These are phyloP conservation scores for Mesembrinibis cayennensis DNA, from an alignment of 2,113 vertebrate species.

Conservation along the genomic window DNA sequence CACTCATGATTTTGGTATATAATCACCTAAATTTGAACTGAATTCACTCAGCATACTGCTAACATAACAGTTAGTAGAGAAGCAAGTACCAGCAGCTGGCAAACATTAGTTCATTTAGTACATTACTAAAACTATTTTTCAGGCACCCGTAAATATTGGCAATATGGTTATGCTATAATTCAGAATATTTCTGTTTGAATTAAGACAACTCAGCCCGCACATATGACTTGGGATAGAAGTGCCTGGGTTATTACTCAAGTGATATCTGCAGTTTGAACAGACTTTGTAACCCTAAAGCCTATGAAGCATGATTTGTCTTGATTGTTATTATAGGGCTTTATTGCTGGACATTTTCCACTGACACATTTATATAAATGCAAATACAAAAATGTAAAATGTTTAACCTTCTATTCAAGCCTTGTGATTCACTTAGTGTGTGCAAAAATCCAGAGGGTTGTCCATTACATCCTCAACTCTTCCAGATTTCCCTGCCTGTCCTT, in stretches of 20 bases:
- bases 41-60: not conserved
- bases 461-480: not conserved
- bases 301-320: not conserved
- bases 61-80: not conserved
- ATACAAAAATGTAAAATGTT: not conserved
- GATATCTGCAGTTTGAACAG: not conserved
- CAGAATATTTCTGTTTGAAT: not conserved
- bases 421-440: not conserved
- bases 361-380: not conserved
- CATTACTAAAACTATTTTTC: not conserved
- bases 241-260: not conserved
- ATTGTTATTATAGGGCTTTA: not conserved
- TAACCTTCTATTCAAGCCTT: not conserved
- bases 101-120: not conserved
- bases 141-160: not conserved
- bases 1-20: not conserved
- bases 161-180: not conserved
- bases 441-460: not conserved
- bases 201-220: not conserved
- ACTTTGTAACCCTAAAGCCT: not conserved
- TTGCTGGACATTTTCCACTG: not conserved
- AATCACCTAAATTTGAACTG: not conserved
- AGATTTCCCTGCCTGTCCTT: constrained; percentile 12
- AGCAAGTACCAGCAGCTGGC: not conserved
- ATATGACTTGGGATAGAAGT: not conserved